Percentiles rank a stretch among this genome's conserved stretches.
These are phyloP conservation scores for Phenganax subtilis DNA, from an alignment of 92 coral and sea anemone species.

Conservation along the genomic window DNA sequence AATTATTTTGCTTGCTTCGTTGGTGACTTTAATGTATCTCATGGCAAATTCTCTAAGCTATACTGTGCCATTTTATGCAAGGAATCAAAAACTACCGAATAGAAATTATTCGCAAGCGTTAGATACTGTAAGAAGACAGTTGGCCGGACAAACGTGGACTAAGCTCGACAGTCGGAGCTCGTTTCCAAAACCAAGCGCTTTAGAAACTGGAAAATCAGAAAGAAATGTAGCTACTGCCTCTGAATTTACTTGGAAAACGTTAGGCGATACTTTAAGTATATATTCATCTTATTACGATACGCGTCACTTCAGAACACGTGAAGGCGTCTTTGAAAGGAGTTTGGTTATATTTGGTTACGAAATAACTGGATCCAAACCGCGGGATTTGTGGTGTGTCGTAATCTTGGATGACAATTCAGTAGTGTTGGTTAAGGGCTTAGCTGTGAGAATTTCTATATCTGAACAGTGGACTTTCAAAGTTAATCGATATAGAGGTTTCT, in stretches of 20 bases:
- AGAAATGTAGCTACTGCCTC: neutral
- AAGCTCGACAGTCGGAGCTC: too few relatives aligned
- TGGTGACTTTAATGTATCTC: too few relatives aligned
- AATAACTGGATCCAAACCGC: neutral
- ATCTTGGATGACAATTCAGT: neutral
- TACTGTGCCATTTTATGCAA: too few relatives aligned
- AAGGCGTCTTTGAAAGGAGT: neutral
- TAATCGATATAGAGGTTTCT: neutral
- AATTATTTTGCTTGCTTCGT: too few relatives aligned
- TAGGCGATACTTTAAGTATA: neutral
- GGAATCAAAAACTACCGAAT: too few relatives aligned
- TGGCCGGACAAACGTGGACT: too few relatives aligned
- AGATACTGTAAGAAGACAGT: too few relatives aligned
- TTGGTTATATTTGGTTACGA: slow-evolving; percentile 27
- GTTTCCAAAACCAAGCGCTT: neutral
- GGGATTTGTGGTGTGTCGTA: slow-evolving; percentile 6
- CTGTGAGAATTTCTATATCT: neutral
- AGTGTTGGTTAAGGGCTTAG: neutral
- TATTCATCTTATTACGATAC: slow-evolving; percentile 12
- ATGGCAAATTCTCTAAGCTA: too few relatives aligned
- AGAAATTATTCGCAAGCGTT: too few relatives aligned
- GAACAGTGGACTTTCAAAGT: neutral
- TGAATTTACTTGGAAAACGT: slow-evolving; percentile 9
- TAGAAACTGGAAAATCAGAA: neutral
- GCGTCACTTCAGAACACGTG: neutral